A percentile compares a stretch with the other conserved stretches of the same genome.
Evolutionary conservation across 2,797 vertebrate species (phyloP).

Genomic region (Etheostoma perlongum): DNA sequence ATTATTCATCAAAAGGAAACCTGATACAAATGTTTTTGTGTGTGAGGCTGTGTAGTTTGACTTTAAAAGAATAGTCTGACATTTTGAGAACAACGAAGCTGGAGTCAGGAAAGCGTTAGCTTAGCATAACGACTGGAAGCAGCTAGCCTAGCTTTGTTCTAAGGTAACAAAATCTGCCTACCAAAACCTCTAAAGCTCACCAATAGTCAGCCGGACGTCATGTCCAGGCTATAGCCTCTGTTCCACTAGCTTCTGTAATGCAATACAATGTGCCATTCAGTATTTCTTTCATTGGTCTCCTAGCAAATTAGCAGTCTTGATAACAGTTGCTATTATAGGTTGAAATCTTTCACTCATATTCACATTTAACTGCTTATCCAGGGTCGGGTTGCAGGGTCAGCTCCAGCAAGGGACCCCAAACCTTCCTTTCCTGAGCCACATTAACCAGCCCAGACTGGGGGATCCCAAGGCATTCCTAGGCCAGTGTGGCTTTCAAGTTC

Average conservation of each 20-base stretch:
- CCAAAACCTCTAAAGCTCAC: not conserved
- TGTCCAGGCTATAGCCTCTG: not conserved
- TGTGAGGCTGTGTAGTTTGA: not conserved
- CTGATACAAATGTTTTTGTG: not conserved
- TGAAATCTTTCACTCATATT: not conserved
- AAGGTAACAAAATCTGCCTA: not conserved
- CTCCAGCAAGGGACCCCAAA: no score
- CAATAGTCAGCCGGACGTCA: not conserved
- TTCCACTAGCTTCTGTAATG: not conserved
- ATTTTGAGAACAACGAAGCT: not conserved
- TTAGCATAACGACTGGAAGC: not conserved
- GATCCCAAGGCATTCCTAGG: no score
- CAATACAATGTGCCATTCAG: not conserved
- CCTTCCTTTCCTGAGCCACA: no score
- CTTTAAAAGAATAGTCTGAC: not conserved
- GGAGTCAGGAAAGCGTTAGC: not conserved
- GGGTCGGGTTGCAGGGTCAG: no score
- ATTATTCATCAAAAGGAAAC: conserved; percentile 8
- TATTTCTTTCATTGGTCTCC: not conserved
- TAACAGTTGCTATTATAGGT: not conserved
- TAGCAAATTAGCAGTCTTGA: not conserved
- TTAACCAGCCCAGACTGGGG: no score
- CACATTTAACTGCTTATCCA: no score
- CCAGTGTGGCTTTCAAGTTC: no score
- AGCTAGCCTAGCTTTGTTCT: not conserved